A percentile compares a stretch with the other conserved stretches of the same genome.
These are phyloP conservation scores for Limanda limanda DNA, from an alignment of 2,113 vertebrate species.

Conservation along the genomic window DNA sequence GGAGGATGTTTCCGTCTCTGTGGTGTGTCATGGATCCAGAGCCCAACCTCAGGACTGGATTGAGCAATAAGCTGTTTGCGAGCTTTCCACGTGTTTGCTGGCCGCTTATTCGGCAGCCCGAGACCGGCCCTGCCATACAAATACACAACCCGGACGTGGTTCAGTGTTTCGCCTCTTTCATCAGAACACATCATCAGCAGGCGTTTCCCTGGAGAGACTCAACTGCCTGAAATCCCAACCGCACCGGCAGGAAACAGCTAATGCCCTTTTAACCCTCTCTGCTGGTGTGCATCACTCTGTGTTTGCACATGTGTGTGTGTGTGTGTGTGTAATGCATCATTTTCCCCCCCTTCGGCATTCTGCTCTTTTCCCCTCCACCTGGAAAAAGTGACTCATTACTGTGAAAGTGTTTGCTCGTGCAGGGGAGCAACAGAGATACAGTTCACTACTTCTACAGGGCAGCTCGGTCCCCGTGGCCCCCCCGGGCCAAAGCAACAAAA, in stretches of 20 bases:
- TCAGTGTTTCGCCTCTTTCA: conserved; percentile 52
- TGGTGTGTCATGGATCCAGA: conserved; percentile 53
- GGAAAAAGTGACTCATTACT: conserved; percentile 71
- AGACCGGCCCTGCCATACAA: conserved; percentile 23
- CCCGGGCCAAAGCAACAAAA: conserved; percentile 11
- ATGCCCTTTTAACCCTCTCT: conserved; percentile 55
- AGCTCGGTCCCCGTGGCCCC: conserved; percentile 19
- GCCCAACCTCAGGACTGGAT: conserved; percentile 35
- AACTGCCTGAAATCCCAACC: conserved; percentile 56
- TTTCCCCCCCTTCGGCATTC: background rate
- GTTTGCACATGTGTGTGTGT: background rate
- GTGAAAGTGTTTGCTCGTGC: conserved; percentile 44
- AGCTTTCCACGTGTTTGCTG: conserved; percentile 33
- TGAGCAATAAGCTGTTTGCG: conserved; percentile 37
- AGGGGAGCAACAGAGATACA: conserved; percentile 39
- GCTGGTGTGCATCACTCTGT: conserved; percentile 27
- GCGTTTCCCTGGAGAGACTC: conserved; percentile 41
- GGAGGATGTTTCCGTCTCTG: conserved; percentile 44
- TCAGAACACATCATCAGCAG: conserved; percentile 16
- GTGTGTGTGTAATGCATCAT: background rate
- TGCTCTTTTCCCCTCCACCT: conserved; percentile 40
- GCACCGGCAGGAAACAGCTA: conserved; percentile 60
- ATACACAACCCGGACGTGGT: background rate
- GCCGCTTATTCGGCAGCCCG: conserved; percentile 24
- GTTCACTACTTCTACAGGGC: conserved; percentile 15